phyloP scores from a whole-genome alignment of 2,113 vertebrate species.

The Antechinus flavipes region DNA sequence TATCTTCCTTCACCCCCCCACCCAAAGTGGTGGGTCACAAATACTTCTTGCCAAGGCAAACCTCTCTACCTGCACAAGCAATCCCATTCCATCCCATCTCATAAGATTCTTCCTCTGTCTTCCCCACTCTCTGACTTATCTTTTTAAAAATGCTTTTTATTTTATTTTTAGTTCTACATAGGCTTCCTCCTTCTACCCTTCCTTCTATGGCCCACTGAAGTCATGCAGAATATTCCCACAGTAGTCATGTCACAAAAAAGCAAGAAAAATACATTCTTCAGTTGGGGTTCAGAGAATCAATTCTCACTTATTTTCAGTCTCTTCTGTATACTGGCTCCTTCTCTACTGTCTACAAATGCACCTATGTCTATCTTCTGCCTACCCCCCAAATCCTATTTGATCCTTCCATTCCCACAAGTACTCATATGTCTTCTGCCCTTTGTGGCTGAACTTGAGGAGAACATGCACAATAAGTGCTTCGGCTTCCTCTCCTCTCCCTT shows the following conservation, averaged over 20 bases:
- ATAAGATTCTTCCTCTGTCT: neutral
- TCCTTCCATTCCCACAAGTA: neutral
- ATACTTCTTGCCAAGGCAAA: neutral
- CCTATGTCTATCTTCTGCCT: neutral
- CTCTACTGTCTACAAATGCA: neutral
- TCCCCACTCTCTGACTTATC: no score
- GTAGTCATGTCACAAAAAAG: neutral
- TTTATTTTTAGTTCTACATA: neutral
- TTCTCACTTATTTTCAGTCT: neutral
- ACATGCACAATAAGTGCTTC: neutral
- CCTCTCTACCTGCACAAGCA: neutral
- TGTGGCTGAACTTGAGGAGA: neutral
- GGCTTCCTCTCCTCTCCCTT: neutral
- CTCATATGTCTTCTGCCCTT: neutral
- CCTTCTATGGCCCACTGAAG: neutral
- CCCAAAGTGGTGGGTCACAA: neutral
- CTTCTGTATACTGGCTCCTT: neutral
- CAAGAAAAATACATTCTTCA: neutral
- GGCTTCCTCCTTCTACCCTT: neutral
- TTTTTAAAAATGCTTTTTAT: neutral
- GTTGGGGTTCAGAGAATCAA: neutral
- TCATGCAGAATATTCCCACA: neutral
- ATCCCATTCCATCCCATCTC: neutral
- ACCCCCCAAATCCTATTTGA: neutral
- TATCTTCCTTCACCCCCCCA: neutral